Evolutionary conservation across 2,113 vertebrate species (phyloP), one percentile per base, ranked within the genome.

Genomic region (Pluvialis apricaria): DNA sequence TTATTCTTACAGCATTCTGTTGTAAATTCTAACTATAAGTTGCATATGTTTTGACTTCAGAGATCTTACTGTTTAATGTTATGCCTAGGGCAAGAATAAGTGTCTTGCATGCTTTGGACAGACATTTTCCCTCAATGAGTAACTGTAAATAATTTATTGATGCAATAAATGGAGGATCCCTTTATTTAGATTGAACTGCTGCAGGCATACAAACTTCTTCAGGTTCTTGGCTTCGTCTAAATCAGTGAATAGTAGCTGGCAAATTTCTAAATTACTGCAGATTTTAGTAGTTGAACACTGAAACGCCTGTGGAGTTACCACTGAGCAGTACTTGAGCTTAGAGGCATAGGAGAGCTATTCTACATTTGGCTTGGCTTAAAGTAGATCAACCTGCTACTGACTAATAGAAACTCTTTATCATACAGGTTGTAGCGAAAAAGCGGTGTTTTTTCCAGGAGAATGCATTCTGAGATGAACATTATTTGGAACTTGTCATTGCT

Each of bases 71-170:
- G 14, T 78, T 71, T 38, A 24, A 36, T 31, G 25, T 45, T 73
- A 1, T 29, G 51, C 76, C 40, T n/a, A 32, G 36, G 61, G 69
- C 52, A 55, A 28, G 57, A 65, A 2, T 51, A 54, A 79, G 29
- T 79, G 11, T 19, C 32, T 78, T 49, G 9, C 5, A 10, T 84
- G 82, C 75, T 88, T 51, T 84, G 81, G 47, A 65, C 57, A 87
- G 86, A 9, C 29, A 0, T 28, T 80, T 61, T 73, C 36, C 28
- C 34, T 79, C 73, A 32, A 11, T 2, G 6, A 79, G 38, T 79
- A 81, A 12, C 62, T 66, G 55, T 88, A 72, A 95, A 87, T 95
- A 61, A 91, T 94, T 78, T 75, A 93, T 65, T 31, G 31, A 13
- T 62, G 51, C 40, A 54, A 15, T 57, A 61, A 76, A 51, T 49